Base-by-base conservation (phyloP, 2,888 invertebrate species). In the Mystacides longicornis region DNA sequence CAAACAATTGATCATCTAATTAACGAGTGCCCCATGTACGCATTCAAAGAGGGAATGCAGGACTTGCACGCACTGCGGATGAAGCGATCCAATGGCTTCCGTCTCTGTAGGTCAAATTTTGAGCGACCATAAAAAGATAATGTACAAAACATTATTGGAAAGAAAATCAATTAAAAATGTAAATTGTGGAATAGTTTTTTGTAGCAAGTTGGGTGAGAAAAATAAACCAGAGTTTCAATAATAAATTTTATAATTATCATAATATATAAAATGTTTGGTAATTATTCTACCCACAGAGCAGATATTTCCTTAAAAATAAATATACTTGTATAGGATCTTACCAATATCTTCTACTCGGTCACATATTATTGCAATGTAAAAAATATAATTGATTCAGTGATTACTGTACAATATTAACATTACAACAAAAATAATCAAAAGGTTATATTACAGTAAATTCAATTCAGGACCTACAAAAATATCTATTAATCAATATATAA, bases 241-340 rank as follows among this genome's bases (percentile, higher is more conserved):
- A 77, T 77, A 77, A 77, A 77, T 76, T 77, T 77, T 77, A 77
- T 77, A 77, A 77, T 77, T 77, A 77, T 77, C 74, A 75, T 76
- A 77, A 77, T 77, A 77, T 77, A 77, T 77, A 77, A 77, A 61
- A 59, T 53, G 77, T 77, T 75, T 60, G 60, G 60, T 60, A 60
- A 60, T 60, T 58, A 60, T 60, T 59, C 60, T 55, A 58, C 58
- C 58, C 59, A 56, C 55, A 56, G 60, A 60, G 59, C 52, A 59
- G 60, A 60, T 60, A 60, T 57, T 55, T 7, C 54, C 59, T 60
- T 59, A 60, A 60, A 60, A 60, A 60, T 60, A 60, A 60, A 60
- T 55, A 60, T 60, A 57, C 57, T 54, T 60, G 27, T 55, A 54
- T 60, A 59, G 52, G 58, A 60, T 55, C 59, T 60, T 56, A 57